phyloP scores from a whole-genome alignment of 1,140 invertebrate genomes.

The Scaptomyza hsui region DNA sequence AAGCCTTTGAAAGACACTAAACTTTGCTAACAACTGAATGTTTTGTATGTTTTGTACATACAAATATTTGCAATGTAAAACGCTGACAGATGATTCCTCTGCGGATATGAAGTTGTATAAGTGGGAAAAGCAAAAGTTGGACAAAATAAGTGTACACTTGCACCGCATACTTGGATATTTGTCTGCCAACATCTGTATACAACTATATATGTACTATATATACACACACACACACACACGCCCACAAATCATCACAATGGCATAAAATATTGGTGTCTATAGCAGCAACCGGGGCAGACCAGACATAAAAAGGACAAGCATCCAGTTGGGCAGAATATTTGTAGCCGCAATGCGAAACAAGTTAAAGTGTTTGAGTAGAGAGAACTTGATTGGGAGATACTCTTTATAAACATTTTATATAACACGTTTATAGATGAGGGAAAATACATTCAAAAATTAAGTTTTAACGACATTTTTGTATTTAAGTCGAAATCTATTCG shows the following conservation, averaged over 20 bases:
- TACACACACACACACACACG: too few relatives aligned
- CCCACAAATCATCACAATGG: slow-evolving; percentile 29
- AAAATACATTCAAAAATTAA: too few relatives aligned
- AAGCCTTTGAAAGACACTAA: slow-evolving; percentile 13
- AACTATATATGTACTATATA: too few relatives aligned
- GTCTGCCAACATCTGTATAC: neutral
- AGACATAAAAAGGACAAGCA: slow-evolving; percentile 22
- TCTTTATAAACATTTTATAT: too few relatives aligned
- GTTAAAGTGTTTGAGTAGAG: too few relatives aligned
- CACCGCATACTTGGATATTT: slow-evolving; percentile 38
- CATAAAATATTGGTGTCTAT: slow-evolving; percentile 74
- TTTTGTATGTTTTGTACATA: neutral
- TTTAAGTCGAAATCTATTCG: too few relatives aligned
- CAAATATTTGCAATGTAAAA: slow-evolving; percentile 58
- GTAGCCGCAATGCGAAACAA: slow-evolving; percentile 41
- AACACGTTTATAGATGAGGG: too few relatives aligned
- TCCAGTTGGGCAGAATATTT: slow-evolving; percentile 49
- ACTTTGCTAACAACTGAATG: slow-evolving; percentile 5
- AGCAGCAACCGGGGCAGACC: slow-evolving; percentile 33
- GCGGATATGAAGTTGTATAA: neutral
- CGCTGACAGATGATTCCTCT: slow-evolving; percentile 32
- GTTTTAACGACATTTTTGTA: too few relatives aligned
- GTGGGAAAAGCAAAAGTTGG: slow-evolving; percentile 9
- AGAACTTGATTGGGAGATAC: too few relatives aligned
- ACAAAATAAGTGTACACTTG: slow-evolving; percentile 48